phyloP scores from a whole-genome alignment of 1,140 invertebrate genomes.

The Trachelipus rathkii region DNA sequence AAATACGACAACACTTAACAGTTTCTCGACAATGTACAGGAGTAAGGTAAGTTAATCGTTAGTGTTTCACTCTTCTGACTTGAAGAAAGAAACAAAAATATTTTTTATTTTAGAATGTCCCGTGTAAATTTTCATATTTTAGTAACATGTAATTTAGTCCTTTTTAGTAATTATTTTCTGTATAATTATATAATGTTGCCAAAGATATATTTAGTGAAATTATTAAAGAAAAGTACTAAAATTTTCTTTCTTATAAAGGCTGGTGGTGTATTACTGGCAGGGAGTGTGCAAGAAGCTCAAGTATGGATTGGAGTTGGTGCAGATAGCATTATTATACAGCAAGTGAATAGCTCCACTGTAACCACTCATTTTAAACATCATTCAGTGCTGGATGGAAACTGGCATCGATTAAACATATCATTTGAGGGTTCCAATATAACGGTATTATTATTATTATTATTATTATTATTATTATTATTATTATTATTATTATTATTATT shows the following conservation, averaged over 20 bases:
- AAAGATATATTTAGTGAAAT: too few relatives aligned
- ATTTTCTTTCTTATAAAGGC: slow-evolving; percentile 31
- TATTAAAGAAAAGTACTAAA: too few relatives aligned
- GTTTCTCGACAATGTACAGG: slow-evolving; percentile 32
- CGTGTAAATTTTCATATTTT: too few relatives aligned
- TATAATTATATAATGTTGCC: too few relatives aligned
- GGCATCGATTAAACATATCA: slow-evolving; percentile 44
- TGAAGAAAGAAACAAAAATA: too few relatives aligned
- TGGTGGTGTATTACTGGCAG: slow-evolving; percentile 40
- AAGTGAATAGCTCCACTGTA: slow-evolving; percentile 25
- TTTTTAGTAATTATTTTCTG: too few relatives aligned
- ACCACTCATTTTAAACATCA: slow-evolving; percentile 34
- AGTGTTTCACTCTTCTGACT: too few relatives aligned
- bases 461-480: neutral
- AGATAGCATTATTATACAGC: slow-evolving; percentile 29
- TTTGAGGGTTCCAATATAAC: too few relatives aligned
- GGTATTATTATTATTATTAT: too few relatives aligned
- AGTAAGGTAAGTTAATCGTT: slow-evolving; percentile 23
- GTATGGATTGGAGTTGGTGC: slow-evolving; percentile 30
- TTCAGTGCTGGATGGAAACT: slow-evolving; percentile 47
- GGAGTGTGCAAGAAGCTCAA: slow-evolving; percentile 6
- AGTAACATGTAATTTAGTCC: too few relatives aligned
- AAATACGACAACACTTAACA: slow-evolving; percentile 27
- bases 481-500: slow-evolving; percentile 5
- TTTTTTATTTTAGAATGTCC: too few relatives aligned